These are phyloP conservation scores for Condylostylus longicornis DNA, from an alignment of 1,140 invertebrate species.

Conservation along the genomic window DNA sequence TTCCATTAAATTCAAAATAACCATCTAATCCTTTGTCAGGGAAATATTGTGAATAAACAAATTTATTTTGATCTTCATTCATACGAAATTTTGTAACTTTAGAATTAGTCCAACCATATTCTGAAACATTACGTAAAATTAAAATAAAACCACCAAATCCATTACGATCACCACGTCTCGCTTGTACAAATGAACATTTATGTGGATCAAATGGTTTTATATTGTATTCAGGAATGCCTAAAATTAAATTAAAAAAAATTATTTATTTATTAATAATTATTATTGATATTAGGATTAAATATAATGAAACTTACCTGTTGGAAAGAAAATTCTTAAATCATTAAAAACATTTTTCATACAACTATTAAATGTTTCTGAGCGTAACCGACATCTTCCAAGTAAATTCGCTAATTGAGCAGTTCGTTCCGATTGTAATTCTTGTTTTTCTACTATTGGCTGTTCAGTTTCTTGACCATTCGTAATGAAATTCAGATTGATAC, in stretches of 20 bases:
- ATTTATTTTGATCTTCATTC: slow-evolving; percentile 42
- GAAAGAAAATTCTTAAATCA: slow-evolving; percentile 50
- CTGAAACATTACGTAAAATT: slow-evolving; percentile 53
- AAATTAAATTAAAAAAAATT: slow-evolving; percentile 8
- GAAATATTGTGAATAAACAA: slow-evolving; percentile 64
- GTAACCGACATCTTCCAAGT: slow-evolving; percentile 44
- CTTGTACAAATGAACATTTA: slow-evolving; percentile 47
- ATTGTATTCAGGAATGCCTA: slow-evolving; percentile 53
- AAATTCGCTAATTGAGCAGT: slow-evolving; percentile 17
- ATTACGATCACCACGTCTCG: slow-evolving; percentile 41
- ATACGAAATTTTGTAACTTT: slow-evolving; percentile 63
- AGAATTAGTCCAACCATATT: slow-evolving; percentile 58
- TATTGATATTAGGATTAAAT: not conserved
- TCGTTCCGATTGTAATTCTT: too few species aligned
- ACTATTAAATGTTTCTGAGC: slow-evolving; percentile 44
- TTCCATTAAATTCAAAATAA: slow-evolving; percentile 48
- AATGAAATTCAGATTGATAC: too few species aligned
- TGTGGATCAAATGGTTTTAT: slow-evolving; percentile 64
- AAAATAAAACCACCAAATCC: slow-evolving; percentile 45
- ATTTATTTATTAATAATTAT: not conserved
- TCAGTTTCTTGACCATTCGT: too few species aligned
- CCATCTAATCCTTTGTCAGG: slow-evolving; percentile 59
- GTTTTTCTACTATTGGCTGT: too few species aligned
- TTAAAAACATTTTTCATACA: slow-evolving; percentile 62
- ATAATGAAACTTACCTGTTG: slow-evolving; percentile 38